These are phyloP conservation scores for Tamias sibiricus DNA, from an alignment of 2,113 vertebrate species.

Conservation along the genomic window DNA sequence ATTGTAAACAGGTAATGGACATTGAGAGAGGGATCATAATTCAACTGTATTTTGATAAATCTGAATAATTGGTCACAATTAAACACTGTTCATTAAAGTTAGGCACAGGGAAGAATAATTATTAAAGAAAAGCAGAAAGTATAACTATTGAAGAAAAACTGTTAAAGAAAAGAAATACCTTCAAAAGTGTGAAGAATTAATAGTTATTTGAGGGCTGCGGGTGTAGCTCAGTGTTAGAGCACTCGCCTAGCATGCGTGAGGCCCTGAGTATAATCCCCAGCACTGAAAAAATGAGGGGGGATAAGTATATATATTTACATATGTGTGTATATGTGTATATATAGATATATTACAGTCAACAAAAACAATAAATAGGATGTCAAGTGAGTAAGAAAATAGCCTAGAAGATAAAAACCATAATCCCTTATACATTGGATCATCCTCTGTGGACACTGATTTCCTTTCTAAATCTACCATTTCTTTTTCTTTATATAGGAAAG, in stretches of 20 bases:
- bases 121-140: slow-evolving; percentile 28
- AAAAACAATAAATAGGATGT: neutral
- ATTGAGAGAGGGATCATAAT: neutral
- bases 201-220: neutral
- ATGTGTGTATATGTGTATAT: too few species aligned
- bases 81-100: slow-evolving; percentile 12
- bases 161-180: slow-evolving; percentile 16
- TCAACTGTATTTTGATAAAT: neutral
- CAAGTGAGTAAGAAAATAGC: neutral
- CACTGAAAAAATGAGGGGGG: neutral
- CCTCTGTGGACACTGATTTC: slow-evolving; percentile 18
- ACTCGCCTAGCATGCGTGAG: neutral
- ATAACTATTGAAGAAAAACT: neutral
- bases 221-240: neutral
- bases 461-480: slow-evolving; percentile 63
- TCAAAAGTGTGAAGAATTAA: slow-evolving; percentile 16
- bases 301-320: neutral
- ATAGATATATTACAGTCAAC: neutral
- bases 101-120: neutral
- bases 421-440: slow-evolving; percentile 15
- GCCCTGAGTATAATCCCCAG: neutral
- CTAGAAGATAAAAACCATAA: slow-evolving; percentile 15
- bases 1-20: neutral
- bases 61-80: slow-evolving; percentile 48
- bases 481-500: slow-evolving; percentile 84